Percentiles rank a stretch among this genome's conserved stretches.
These are phyloP conservation scores for Whitmania pigra DNA, from an alignment of 1,140 invertebrate genomes.

Conservation along the genomic window DNA sequence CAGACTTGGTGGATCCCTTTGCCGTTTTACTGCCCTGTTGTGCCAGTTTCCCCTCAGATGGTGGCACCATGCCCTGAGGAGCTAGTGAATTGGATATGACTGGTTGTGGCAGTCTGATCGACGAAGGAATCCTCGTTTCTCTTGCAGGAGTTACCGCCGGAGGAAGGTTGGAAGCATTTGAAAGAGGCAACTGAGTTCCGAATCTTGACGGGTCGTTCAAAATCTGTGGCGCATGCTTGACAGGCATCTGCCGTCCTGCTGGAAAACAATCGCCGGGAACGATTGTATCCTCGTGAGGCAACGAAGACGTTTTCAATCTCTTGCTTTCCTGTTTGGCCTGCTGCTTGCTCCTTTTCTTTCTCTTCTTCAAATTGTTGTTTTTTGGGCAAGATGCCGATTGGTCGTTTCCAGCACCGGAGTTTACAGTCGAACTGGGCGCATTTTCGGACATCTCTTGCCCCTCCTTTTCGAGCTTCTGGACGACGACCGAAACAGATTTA, in stretches of 20 bases:
- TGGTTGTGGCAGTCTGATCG: not conserved
- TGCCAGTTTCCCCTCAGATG: too few species aligned
- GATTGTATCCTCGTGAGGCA: not conserved
- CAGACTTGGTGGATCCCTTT: not conserved
- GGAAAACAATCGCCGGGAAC: not conserved
- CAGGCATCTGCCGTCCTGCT: too few species aligned
- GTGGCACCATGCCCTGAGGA: too few species aligned
- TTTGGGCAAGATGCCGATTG: too few species aligned
- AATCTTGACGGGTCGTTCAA: too few species aligned
- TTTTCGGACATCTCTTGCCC: too few species aligned
- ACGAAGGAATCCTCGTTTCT: constrained; percentile 2
- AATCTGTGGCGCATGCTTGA: too few species aligned
- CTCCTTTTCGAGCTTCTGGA: not conserved
- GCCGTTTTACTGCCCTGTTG: not conserved
- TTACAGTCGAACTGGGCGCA: too few species aligned
- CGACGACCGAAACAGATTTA: constrained; percentile 7
- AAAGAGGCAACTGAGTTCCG: too few species aligned
- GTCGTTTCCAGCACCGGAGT: too few species aligned
- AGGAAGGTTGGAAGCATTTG: too few species aligned
- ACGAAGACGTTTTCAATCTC: not conserved
- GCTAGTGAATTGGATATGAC: not conserved
- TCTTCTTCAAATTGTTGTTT: constrained; percentile 1
- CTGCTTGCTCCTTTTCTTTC: not conserved
- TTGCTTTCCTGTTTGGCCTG: constrained; percentile 8
- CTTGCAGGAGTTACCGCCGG: too few species aligned